Percentiles rank a stretch among this genome's conserved stretches.
Conservation (phyloP, 2,113 vertebrate genomes). For the Xenopus laevis region DNA sequence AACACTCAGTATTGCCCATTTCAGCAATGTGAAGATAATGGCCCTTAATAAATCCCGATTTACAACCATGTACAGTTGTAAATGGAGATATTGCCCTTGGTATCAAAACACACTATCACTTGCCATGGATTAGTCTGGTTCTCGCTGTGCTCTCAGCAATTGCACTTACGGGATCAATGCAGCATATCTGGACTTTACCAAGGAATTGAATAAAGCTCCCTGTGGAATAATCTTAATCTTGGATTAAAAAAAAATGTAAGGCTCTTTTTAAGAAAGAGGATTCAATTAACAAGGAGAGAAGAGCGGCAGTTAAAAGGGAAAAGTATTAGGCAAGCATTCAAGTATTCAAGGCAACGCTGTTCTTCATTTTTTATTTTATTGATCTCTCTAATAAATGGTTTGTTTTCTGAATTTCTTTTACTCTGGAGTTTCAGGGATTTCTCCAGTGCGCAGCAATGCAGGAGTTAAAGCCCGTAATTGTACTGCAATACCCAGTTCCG, state of each 20-base stretch:
- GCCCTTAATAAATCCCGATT: too few relatives aligned
- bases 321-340: too few relatives aligned
- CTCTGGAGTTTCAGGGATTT: too few relatives aligned
- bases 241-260: neutral
- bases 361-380: slow-evolving; percentile 22
- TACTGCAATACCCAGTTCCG: neutral
- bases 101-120: too few relatives aligned
- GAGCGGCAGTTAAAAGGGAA: neutral
- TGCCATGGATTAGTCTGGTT: neutral
- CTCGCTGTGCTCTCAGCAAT: neutral
- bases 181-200: slow-evolving; percentile 34
- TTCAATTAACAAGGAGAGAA: slow-evolving; percentile 7
- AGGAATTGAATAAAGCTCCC: slow-evolving; percentile 30
- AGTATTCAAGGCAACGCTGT: neutral
- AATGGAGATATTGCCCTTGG: neutral
- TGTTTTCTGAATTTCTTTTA: neutral
- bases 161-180: slow-evolving; percentile 34
- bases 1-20: too few relatives aligned
- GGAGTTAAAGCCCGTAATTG: neutral
- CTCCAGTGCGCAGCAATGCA: too few relatives aligned
- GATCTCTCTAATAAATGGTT: slow-evolving; percentile 23
- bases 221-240: slow-evolving; percentile 9
- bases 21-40: too few relatives aligned
- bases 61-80: neutral
- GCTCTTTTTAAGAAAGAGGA: slow-evolving; percentile 6